phyloP scores from a whole-genome alignment of 2,113 vertebrate species.

The Eonycteris spelaea region DNA sequence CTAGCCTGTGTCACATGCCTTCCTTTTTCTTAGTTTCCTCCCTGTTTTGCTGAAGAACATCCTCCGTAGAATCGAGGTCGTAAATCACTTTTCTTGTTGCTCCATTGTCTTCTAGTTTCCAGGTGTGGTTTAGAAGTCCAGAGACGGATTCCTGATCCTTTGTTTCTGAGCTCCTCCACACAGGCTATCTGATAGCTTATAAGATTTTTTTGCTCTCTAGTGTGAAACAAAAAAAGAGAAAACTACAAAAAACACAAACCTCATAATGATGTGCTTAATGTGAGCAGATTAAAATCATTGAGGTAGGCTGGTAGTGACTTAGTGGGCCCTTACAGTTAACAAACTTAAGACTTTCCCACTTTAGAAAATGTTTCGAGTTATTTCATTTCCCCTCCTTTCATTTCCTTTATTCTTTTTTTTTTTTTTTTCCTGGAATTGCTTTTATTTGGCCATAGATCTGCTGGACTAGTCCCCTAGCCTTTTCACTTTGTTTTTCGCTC shows the following conservation, averaged over 20 bases:
- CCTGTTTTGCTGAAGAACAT: not conserved
- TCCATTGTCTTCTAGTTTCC: not conserved
- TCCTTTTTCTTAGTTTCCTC: not conserved
- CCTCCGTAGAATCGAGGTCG: not conserved
- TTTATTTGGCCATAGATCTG: not conserved
- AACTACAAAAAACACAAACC: not conserved
- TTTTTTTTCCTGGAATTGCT: not conserved
- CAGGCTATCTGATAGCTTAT: not conserved
- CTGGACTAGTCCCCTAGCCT: not conserved
- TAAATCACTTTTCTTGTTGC: not conserved
- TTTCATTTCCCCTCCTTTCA: not conserved
- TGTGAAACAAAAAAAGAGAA: not conserved
- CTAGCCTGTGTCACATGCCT: not conserved
- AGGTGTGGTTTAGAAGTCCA: not conserved
- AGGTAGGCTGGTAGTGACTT: not conserved
- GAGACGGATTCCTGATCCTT: not conserved
- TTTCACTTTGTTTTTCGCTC: not conserved
- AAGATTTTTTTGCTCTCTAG: not conserved
- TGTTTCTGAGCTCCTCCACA: not conserved
- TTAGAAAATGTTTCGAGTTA: not conserved
- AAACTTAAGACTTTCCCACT: not conserved
- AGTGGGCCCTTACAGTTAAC: not conserved
- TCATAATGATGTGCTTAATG: not conserved
- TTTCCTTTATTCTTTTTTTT: not conserved
- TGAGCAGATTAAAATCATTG: not conserved